A percentile compares a stretch with the other conserved stretches of the same genome.
Evolutionary conservation across 2,797 vertebrate species (phyloP).

Genomic region (Gallinago nigripennis): DNA sequence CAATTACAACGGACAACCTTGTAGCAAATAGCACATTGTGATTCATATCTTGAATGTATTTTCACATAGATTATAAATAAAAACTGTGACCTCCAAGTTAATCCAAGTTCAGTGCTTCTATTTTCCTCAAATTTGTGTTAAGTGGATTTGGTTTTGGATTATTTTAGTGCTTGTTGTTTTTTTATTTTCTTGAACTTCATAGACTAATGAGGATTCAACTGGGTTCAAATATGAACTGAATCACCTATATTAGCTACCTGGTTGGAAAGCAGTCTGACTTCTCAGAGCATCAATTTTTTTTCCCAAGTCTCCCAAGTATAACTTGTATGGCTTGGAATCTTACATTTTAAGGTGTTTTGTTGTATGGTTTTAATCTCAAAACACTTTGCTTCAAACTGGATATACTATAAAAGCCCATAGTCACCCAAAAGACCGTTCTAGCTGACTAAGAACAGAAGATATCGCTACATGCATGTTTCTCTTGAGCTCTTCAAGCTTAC

Average conservation of each 20-base stretch:
- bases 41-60: not conserved
- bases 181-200: not conserved
- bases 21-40: not conserved
- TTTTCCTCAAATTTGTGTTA: not conserved
- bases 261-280: not conserved
- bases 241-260: fast-evolving
- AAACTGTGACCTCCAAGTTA: not conserved
- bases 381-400: not conserved
- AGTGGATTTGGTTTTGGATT: not conserved
- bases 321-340: not conserved
- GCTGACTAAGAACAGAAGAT: not conserved
- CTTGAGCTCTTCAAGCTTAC: not conserved
- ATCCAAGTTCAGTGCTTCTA: not conserved
- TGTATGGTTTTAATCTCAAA: not conserved
- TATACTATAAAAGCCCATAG: not conserved
- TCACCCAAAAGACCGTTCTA: not conserved
- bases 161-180: not conserved
- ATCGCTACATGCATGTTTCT: not conserved
- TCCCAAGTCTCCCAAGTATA: not conserved
- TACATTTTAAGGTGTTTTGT: not conserved
- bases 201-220: not conserved
- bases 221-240: not conserved
- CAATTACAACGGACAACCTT: not conserved
- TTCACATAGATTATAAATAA: not conserved
- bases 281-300: not conserved